phyloP scores from a whole-genome alignment of 2,113 vertebrate genomes.

The Athene noctua region DNA sequence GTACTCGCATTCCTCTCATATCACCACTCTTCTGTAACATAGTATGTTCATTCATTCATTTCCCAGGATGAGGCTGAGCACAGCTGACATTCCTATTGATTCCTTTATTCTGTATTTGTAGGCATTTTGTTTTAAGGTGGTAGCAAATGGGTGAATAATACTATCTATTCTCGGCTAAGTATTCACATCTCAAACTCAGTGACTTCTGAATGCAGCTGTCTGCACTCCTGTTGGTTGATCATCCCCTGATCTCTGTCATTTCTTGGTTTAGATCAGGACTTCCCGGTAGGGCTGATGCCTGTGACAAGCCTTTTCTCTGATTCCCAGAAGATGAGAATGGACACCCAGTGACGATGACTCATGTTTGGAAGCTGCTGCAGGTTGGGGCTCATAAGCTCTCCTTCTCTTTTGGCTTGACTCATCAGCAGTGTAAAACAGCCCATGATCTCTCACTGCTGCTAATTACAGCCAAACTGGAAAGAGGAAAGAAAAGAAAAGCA shows the following conservation, averaged over 20 bases:
- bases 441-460: not conserved
- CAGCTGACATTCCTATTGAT: not conserved
- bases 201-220: not conserved
- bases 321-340: constrained; percentile 43
- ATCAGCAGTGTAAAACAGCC: not conserved
- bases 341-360: constrained; percentile 1
- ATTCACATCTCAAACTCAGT: not conserved
- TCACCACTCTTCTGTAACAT: not conserved
- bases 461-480: not conserved
- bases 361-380: not conserved
- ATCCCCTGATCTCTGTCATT: not conserved
- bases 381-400: not conserved
- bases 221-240: not conserved
- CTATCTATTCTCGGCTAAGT: not conserved
- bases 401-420: not conserved
- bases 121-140: not conserved
- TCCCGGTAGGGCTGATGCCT: not conserved
- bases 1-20: not conserved
- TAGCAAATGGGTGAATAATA: not conserved
- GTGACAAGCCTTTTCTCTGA: not conserved
- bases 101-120: not conserved
- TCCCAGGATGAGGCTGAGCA: not conserved
- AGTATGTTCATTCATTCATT: not conserved
- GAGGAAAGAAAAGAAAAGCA: not conserved
- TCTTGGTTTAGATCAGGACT: not conserved